These are phyloP conservation scores for Papilio demoleus DNA, from an alignment of 2,888 invertebrate genomes.

Conservation along the genomic window DNA sequence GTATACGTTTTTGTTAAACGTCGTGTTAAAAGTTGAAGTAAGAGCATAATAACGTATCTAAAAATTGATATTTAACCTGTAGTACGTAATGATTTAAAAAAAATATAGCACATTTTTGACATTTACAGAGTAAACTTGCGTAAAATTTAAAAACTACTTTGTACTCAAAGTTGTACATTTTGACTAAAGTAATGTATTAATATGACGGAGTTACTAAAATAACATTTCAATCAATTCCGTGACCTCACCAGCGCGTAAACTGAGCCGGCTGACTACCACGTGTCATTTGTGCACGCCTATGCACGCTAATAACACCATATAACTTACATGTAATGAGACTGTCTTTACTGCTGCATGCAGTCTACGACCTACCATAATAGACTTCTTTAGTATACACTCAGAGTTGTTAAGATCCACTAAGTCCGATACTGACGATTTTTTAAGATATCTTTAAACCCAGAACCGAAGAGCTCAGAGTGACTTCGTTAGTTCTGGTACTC, in stretches of 20 bases:
- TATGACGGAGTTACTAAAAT: conserved; percentile 8
- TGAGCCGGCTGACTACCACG: conserved; percentile 18
- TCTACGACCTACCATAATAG: too few species aligned
- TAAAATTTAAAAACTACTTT: not conserved
- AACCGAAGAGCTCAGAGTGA: too few species aligned
- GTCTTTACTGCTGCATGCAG: not conserved
- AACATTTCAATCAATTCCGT: conserved; percentile 2
- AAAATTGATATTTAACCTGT: not conserved
- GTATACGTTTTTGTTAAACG: conserved; percentile 9
- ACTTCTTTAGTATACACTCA: too few species aligned
- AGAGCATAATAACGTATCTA: not conserved
- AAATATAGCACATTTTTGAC: not conserved
- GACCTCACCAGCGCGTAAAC: conserved; percentile 25
- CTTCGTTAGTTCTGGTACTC: too few species aligned
- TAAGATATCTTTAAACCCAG: too few species aligned
- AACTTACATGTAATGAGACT: not conserved
- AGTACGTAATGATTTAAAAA: not conserved
- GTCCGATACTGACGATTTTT: too few species aligned
- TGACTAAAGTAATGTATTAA: not conserved
- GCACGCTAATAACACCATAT: conserved; percentile 22
- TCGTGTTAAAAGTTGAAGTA: not conserved
- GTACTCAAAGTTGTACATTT: not conserved
- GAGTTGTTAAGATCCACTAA: too few species aligned
- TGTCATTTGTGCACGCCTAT: conserved; percentile 31
- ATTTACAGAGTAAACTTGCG: too few species aligned